Conservation (phyloP, 2,797 vertebrate species). For the Hirundo rustica region DNA sequence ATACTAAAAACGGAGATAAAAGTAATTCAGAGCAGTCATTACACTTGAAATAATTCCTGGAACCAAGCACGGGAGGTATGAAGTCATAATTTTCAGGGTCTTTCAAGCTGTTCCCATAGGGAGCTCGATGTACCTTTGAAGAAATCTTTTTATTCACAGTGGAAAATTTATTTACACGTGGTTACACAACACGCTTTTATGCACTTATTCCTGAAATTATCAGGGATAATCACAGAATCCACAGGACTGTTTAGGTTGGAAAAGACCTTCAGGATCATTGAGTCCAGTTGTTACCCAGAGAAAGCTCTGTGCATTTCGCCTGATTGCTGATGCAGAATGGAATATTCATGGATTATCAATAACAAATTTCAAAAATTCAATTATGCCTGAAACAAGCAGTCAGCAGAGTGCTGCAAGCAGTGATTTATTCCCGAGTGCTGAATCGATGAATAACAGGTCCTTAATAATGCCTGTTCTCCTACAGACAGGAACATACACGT, state of each 20-base stretch:
- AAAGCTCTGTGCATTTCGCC: background rate
- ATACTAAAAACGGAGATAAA: background rate
- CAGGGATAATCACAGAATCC: background rate
- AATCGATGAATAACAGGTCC: background rate
- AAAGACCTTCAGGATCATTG: background rate
- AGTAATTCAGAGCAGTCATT: background rate
- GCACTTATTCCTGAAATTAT: background rate
- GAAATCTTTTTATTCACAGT: background rate
- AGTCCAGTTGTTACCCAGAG: background rate
- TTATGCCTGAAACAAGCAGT: background rate
- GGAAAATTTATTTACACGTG: background rate
- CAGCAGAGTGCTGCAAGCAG: background rate
- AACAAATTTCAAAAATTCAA: background rate
- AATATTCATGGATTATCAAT: background rate
- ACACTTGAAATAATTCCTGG: background rate
- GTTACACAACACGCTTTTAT: background rate
- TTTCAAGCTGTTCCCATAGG: background rate
- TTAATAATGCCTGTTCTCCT: background rate
- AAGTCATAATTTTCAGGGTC: background rate
- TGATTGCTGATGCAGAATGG: background rate
- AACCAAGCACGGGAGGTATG: background rate
- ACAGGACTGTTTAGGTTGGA: background rate
- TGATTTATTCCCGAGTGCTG: background rate
- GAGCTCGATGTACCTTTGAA: background rate
- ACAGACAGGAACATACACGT: background rate